A percentile compares a stretch with the other conserved stretches of the same genome.
These are phyloP conservation scores for Noctuana brunneofusca DNA, from an alignment of 2,888 invertebrate species.

Conservation along the genomic window DNA sequence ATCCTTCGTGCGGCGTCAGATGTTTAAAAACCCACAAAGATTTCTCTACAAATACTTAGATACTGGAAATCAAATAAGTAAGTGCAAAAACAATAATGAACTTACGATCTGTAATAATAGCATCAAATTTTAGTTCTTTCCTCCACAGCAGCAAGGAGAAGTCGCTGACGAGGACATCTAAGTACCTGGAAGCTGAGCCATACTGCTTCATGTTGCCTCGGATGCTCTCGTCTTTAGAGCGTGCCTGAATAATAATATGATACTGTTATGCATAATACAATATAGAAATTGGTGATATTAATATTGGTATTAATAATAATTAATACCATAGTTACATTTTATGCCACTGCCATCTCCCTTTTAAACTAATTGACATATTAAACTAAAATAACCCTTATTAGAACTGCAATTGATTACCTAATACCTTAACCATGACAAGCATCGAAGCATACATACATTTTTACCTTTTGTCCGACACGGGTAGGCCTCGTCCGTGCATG, in stretches of 20 bases:
- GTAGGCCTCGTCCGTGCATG: constrained; percentile 93
- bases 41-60: too few species aligned
- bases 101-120: constrained; percentile 98
- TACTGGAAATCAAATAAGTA: too few species aligned
- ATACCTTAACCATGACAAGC: not conserved
- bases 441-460: constrained; percentile 64
- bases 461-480: constrained; percentile 89
- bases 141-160: constrained; percentile 93
- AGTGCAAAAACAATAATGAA: constrained; percentile 40
- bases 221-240: constrained; percentile 93
- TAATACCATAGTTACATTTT: too few species aligned
- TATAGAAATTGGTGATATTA: too few species aligned
- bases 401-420: not conserved
- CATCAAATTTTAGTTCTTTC: constrained; percentile 88
- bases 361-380: too few species aligned
- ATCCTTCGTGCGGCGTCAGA: too few species aligned
- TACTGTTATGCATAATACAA: too few species aligned
- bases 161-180: constrained; percentile 96
- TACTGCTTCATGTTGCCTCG: constrained; percentile 95
- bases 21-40: too few species aligned
- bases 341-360: too few species aligned
- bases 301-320: too few species aligned
- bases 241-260: constrained; percentile 56
- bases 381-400: too few species aligned
- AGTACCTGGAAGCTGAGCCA: constrained; percentile 86